Evolutionary conservation across 2,888 invertebrate genomes (phyloP), one percentile per base, ranked within the genome.

Genomic region (Scaptomyza caliginosa): DNA sequence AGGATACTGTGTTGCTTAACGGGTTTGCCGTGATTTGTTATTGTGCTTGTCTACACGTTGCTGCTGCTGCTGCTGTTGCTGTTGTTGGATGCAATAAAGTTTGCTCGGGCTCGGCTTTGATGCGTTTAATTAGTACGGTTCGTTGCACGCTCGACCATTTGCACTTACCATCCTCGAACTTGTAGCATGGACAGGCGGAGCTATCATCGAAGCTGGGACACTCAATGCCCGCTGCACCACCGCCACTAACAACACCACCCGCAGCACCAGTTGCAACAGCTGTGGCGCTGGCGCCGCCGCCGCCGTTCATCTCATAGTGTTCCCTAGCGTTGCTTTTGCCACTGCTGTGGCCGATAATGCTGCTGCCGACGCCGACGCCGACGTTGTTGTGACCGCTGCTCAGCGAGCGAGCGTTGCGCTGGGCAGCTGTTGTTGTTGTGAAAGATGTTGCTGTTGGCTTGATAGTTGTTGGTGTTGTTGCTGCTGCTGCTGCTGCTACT

Each of bases 111-210:
- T 52, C 55, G 66, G 71, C 75, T 70, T 70, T 75, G 72, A 76
- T 75, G 72, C 72, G 76, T 73, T 73, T 76, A 73, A 73, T 73
- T 73, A 73, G 72, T 71, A 59, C 50, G 72, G 23, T 58, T 57
- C 43, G 58, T 45, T 51, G 48, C 36, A 43, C 23, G 52, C n/a
- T 32, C 42, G 52, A 21, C 38, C 74, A 59, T 55, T 62, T 52
- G 63, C 58, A 89, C 93, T 89, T 91, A 94, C 94, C 97, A 92
- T 97, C 96, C 92, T 97, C 97, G 91, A 97, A 96, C 91, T 96
- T 96, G 93, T 97, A 97, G 92, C 97, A 98, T 5, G 97, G 96
- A 91, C 97, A 98, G 77, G 95, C 95, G 38, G 95, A 95, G 91
- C 95, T 95, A 85, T 94, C 94, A 87, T 95, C 93, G 87, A 95